Percentiles rank a stretch among this genome's conserved stretches.
Evolutionary conservation across 2,797 vertebrate species (phyloP).

Genomic region (Prionace glauca): DNA sequence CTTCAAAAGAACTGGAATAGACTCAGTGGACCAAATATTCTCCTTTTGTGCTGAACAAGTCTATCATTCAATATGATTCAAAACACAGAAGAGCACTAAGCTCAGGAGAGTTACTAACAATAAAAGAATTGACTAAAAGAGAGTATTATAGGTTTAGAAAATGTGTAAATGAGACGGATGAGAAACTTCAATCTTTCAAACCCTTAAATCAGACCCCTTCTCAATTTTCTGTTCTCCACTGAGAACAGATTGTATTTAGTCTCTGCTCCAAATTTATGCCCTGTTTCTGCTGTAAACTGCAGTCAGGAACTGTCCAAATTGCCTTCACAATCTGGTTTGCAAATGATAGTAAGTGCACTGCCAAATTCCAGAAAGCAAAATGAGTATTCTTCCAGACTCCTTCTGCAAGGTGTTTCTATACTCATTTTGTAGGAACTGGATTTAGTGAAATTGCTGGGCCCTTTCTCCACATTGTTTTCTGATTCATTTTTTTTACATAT

Average conservation of each 20-base stretch:
- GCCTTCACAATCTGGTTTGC: conserved; percentile 10
- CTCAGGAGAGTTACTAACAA: neutral
- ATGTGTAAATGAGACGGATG: neutral
- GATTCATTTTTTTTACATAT: neutral
- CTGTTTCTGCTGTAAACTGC: neutral
- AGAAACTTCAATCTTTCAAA: neutral
- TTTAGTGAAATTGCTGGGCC: neutral
- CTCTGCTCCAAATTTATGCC: neutral
- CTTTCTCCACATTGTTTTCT: neutral
- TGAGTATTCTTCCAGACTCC: neutral
- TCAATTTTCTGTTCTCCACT: neutral
- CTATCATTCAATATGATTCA: neutral
- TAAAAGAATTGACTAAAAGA: neutral
- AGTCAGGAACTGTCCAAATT: neutral
- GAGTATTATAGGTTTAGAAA: neutral
- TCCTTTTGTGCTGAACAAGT: neutral
- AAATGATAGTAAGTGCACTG: neutral
- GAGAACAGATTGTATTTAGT: neutral
- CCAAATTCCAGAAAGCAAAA: conserved; percentile 2
- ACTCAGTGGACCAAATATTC: neutral
- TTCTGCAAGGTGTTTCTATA: neutral
- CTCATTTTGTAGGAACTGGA: neutral
- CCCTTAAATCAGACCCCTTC: neutral
- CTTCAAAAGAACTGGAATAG: neutral
- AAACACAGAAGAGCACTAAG: neutral